phyloP scores from a whole-genome alignment of 2,797 vertebrate genomes.

The Anguilla pacifica region DNA sequence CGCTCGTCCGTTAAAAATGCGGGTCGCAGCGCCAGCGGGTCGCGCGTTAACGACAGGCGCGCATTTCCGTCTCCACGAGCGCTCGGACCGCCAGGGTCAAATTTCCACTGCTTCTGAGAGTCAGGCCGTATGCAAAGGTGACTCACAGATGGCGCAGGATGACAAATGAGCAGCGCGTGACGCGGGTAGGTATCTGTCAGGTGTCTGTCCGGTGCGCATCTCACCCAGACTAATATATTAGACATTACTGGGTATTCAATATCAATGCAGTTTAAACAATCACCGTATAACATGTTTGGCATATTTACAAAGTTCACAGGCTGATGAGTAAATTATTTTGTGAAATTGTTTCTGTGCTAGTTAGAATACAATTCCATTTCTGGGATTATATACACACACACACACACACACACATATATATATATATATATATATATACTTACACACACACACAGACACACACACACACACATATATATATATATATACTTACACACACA shows the following conservation, averaged over 20 bases:
- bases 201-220: background rate
- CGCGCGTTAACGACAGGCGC: background rate
- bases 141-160: background rate
- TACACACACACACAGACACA: too few relatives aligned
- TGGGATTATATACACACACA: background rate
- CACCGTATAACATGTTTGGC: background rate
- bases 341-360: background rate
- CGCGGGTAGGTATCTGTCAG: background rate
- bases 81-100: background rate
- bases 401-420: too few relatives aligned
- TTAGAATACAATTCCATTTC: background rate
- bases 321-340: background rate
- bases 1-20: background rate
- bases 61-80: background rate
- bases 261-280: background rate
- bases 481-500: too few relatives aligned
- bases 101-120: background rate
- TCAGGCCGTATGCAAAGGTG: background rate
- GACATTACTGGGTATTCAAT: background rate
- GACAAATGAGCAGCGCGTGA: background rate
- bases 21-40: background rate
- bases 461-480: too few relatives aligned
- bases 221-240: background rate
- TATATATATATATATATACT: too few relatives aligned
- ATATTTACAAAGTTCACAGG: background rate